phyloP scores from a whole-genome alignment of 2,888 invertebrate genomes.

The Apantesis nais region DNA sequence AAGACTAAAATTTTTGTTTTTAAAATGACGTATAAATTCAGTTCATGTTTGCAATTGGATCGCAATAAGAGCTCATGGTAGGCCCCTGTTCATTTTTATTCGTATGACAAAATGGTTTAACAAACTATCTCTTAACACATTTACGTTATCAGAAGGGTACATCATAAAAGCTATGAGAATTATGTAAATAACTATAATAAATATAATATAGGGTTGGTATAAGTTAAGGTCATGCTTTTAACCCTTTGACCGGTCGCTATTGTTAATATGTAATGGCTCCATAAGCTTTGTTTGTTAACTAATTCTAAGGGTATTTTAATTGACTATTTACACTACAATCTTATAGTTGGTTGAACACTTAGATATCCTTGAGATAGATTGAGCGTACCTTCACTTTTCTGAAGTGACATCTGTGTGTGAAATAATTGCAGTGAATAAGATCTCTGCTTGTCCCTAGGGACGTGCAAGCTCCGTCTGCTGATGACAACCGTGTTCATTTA shows the following conservation, averaged over 20 bases:
- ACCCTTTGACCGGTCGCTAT: slow-evolving; percentile 25
- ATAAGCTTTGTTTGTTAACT: slow-evolving; percentile 19
- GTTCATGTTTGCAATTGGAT: no score
- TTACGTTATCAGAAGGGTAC: background rate
- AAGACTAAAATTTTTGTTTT: no score
- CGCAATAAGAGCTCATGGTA: no score
- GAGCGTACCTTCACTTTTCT: background rate
- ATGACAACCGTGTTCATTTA: background rate
- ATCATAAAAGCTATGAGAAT: slow-evolving; percentile 3
- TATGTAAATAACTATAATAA: slow-evolving; percentile 22
- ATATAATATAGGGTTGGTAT: slow-evolving; percentile 2
- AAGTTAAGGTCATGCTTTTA: slow-evolving; percentile 15
- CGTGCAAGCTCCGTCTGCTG: background rate
- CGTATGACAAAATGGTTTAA: background rate
- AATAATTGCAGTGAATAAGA: background rate
- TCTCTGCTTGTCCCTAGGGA: background rate
- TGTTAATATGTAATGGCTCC: slow-evolving; percentile 24
- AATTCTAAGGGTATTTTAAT: slow-evolving; percentile 18
- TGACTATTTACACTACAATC: background rate
- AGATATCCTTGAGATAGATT: background rate
- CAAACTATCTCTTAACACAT: background rate
- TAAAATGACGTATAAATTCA: no score
- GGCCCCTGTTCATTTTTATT: background rate
- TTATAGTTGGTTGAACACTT: background rate
- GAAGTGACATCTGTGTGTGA: background rate